Percentiles rank a stretch among this genome's conserved stretches.
Conservation (phyloP, 2,888 invertebrate species). For the Busseola fusca region DNA sequence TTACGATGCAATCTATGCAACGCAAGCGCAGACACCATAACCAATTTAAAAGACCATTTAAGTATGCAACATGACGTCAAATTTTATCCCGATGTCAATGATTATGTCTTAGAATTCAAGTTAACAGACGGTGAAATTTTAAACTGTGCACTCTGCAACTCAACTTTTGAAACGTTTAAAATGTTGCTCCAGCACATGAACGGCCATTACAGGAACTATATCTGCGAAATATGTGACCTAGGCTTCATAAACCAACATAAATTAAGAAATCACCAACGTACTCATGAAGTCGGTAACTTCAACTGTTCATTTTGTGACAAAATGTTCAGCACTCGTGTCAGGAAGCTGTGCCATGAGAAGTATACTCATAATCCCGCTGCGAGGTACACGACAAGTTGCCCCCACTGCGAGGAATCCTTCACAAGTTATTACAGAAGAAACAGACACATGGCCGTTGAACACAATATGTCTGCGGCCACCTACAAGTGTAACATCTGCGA, state of each 20-base stretch:
- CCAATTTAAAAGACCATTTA: conserved; percentile 75
- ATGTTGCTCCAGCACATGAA: conserved; percentile 84
- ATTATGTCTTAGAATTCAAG: conserved; percentile 82
- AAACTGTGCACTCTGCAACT: conserved; percentile 79
- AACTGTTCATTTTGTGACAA: conserved; percentile 82
- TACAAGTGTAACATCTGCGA: conserved; percentile 85
- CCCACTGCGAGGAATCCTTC: conserved; percentile 79
- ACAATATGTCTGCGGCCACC: conserved; percentile 76
- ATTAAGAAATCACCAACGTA: conserved; percentile 78
- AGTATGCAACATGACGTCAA: conserved; percentile 74
- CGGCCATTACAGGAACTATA: conserved; percentile 81
- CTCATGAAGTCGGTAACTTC: conserved; percentile 77
- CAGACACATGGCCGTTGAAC: conserved; percentile 79
- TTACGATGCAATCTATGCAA: conserved; percentile 76
- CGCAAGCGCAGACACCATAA: conserved; percentile 65
- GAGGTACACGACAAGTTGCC: conserved; percentile 80
- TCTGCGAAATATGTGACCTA: conserved; percentile 81
- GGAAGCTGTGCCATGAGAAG: conserved; percentile 81
- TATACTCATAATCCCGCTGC: conserved; percentile 79
- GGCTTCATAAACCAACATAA: conserved; percentile 82
- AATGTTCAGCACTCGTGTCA: conserved; percentile 75
- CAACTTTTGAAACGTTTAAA: conserved; percentile 81
- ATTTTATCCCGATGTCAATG: conserved; percentile 77
- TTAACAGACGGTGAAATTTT: conserved; percentile 72
- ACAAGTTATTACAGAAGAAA: conserved; percentile 83